Evolutionary conservation across 2,888 invertebrate species (phyloP).

Genomic region (Cetonia aurata): DNA sequence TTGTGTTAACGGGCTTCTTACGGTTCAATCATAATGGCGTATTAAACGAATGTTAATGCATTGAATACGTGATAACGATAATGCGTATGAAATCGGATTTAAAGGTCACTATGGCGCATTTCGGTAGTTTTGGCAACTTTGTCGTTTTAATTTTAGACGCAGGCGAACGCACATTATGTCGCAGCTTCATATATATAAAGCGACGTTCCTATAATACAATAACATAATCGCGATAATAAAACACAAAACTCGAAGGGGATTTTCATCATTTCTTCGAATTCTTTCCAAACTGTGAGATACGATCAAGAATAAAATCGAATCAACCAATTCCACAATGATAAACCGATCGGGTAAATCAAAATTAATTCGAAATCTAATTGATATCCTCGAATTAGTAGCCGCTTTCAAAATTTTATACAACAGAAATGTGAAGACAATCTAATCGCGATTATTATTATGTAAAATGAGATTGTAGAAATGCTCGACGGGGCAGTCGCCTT

Average conservation of each 20-base stretch:
- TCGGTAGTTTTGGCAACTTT: constrained; percentile 14
- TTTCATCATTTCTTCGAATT: background rate
- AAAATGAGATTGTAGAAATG: constrained; percentile 30
- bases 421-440: background rate
- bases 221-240: no score
- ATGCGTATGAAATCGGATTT: background rate
- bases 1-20: no score
- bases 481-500: no score
- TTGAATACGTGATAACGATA: background rate
- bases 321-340: no score
- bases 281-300: no score
- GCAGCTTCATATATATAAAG: background rate
- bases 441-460: background rate
- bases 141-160: constrained; percentile 19
- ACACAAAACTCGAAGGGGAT: background rate
- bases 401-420: background rate
- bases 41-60: background rate
- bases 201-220: no score
- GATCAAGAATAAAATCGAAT: no score
- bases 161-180: background rate
- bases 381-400: background rate
- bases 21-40: background rate
- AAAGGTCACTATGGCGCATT: background rate
- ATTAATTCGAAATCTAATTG: background rate
- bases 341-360: no score